Conservation (phyloP, 2,797 vertebrate species). For the Sebastes glaucus region DNA sequence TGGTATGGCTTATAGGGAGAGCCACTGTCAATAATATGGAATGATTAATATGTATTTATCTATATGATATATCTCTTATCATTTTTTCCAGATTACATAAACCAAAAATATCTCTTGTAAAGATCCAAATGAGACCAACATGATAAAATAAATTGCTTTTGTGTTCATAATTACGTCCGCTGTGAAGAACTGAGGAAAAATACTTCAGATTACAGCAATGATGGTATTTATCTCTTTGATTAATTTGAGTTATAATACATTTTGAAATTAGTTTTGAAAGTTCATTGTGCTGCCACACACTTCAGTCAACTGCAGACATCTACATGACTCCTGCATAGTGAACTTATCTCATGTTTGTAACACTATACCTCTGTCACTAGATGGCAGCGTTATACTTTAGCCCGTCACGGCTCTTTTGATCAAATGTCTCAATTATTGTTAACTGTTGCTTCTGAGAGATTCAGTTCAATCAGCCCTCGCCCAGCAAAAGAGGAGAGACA, state of each 20-base stretch:
- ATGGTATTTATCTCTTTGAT: not conserved
- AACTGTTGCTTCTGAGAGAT: not conserved
- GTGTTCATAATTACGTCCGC: accelerated
- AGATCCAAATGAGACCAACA: not conserved
- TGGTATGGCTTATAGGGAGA: not conserved
- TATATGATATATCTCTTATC: not conserved
- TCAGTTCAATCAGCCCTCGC: not conserved
- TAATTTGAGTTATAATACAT: not conserved
- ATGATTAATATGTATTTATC: not conserved
- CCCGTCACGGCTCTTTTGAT: not conserved
- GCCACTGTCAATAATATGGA: not conserved
- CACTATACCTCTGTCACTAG: conserved; percentile 3
- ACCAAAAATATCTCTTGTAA: not conserved
- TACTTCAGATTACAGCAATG: not conserved
- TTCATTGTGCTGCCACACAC: not conserved
- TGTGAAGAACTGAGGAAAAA: not conserved
- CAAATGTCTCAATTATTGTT: not conserved
- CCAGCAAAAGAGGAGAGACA: not conserved
- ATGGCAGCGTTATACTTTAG: conserved; percentile 44
- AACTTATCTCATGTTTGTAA: not conserved
- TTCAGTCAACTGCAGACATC: not conserved
- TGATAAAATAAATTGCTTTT: not conserved
- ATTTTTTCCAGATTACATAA: no score
- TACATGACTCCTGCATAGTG: not conserved
- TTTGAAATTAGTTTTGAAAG: not conserved